Evolutionary conservation across 2,797 vertebrate genomes (phyloP), one percentile per base, ranked within the genome.

Genomic region (Syndactyla subalaris): DNA sequence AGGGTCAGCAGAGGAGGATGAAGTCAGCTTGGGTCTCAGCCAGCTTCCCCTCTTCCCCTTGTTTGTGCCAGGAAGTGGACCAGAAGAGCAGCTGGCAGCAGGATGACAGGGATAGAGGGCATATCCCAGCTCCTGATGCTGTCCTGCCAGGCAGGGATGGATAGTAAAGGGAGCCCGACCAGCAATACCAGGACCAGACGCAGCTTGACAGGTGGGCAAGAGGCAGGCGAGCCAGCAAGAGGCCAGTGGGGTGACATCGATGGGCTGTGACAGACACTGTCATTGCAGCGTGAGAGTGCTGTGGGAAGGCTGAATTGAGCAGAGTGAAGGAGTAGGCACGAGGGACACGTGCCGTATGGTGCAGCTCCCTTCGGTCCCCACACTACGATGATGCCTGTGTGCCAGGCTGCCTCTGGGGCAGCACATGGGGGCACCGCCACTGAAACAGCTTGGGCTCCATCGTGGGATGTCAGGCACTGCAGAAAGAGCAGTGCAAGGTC

Each of bases 231-330:
- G 23, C 26, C 4, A 10, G 82, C 0, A 0, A 90, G 68, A 72
- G 62, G 62, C 41, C 81, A 73, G 66, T 0, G 10, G 59, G 54
- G 39, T 94, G 96, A 92, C 90, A 89, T 23, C 3, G 6, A 92
- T 84, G 70, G 72, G 91, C 78, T 90, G 46, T 70, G 92, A 96
- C 94, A 95, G 85, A 59, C 63, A 29, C 88, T 13, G 2, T 74
- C 93, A 93, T 80, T 1, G 3, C 68, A 54, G 75, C 7, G 52
- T 51, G 71, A 82, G 74, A 88, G 93, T 21, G 71, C 12, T 30
- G 46, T 3, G 12, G 52, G 32, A 58, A 88, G 95, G 77, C 59
- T 1, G 4, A 89, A 58, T 74, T 93, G 67, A 78, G 75, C 32
- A 18, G 72, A 72, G 52, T 0, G 11, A 51, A 38, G 71, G 58